Conservation (phyloP, 1,140 invertebrate genomes). For the Oncopodura yosiiana region DNA sequence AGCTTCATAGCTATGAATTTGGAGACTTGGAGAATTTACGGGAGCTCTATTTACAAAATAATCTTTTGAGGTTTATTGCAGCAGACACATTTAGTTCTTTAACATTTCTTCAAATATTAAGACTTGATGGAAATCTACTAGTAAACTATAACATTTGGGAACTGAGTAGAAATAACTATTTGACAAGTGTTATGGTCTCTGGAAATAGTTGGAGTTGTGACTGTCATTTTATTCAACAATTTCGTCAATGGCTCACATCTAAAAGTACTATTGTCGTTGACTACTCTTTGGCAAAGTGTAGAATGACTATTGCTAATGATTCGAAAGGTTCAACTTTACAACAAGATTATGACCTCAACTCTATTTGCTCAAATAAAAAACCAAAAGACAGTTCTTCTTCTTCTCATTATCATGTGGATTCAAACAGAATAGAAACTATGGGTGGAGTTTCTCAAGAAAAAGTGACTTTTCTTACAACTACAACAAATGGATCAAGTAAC, state of each 20-base stretch:
- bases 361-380: too few species aligned
- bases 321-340: too few species aligned
- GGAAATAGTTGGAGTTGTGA: constrained; percentile 80
- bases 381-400: too few species aligned
- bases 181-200: too few species aligned
- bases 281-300: neutral
- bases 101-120: constrained; percentile 63
- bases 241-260: neutral
- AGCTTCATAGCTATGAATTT: constrained; percentile 76
- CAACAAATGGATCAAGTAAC: too few species aligned
- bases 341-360: too few species aligned
- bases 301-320: neutral
- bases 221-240: constrained; percentile 56
- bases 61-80: constrained; percentile 62
- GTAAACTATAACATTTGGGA: constrained; percentile 73
- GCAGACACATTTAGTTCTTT: constrained; percentile 68
- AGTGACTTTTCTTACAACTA: too few species aligned
- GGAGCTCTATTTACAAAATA: constrained; percentile 78
- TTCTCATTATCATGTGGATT: too few species aligned
- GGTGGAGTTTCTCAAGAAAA: too few species aligned
- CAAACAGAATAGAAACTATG: too few species aligned
- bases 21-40: constrained; percentile 68
- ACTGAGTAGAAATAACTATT: constrained; percentile 55
- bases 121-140: constrained; percentile 71
- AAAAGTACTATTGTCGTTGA: constrained; percentile 2